Percentiles rank a stretch among this genome's conserved stretches.
Evolutionary conservation across 1,140 invertebrate genomes (phyloP).

Genomic region (Solenopsis invicta): DNA sequence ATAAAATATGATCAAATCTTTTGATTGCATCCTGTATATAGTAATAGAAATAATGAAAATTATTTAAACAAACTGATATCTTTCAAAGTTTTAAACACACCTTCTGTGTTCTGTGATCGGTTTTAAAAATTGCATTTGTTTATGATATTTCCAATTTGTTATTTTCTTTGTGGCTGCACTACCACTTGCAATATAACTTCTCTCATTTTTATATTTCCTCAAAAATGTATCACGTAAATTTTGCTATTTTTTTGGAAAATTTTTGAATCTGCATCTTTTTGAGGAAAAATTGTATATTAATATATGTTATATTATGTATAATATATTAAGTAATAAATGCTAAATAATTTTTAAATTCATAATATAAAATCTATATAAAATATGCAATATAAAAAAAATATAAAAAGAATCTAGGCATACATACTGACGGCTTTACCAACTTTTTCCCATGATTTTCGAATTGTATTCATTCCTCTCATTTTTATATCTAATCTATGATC

Average conservation of each 20-base stretch:
- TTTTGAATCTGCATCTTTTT: constrained; percentile 2
- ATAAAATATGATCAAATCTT: too few species aligned
- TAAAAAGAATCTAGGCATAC: neutral
- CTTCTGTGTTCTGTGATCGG: neutral
- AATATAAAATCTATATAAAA: neutral
- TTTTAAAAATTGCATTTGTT: constrained; percentile 4
- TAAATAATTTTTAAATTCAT: neutral
- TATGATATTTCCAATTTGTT: constrained; percentile 1
- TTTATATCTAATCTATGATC: neutral
- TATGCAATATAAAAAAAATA: neutral
- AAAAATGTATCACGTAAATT: constrained; percentile 15
- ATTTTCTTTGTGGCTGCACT: neutral
- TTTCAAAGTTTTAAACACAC: constrained; percentile 4
- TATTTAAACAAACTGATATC: too few species aligned
- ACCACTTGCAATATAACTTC: constrained; percentile 12
- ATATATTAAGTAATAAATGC: neutral
- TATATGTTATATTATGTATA: neutral
- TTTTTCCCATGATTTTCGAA: neutral
- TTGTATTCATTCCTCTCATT: neutral
- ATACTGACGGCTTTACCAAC: neutral
- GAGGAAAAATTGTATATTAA: neutral
- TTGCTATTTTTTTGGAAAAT: neutral
- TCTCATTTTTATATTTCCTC: neutral
- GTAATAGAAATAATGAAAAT: too few species aligned
- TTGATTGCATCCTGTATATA: too few species aligned